Evolutionary conservation across 2,797 vertebrate genomes (phyloP), one percentile per base, ranked within the genome.

Genomic region (Ibycter americanus): DNA sequence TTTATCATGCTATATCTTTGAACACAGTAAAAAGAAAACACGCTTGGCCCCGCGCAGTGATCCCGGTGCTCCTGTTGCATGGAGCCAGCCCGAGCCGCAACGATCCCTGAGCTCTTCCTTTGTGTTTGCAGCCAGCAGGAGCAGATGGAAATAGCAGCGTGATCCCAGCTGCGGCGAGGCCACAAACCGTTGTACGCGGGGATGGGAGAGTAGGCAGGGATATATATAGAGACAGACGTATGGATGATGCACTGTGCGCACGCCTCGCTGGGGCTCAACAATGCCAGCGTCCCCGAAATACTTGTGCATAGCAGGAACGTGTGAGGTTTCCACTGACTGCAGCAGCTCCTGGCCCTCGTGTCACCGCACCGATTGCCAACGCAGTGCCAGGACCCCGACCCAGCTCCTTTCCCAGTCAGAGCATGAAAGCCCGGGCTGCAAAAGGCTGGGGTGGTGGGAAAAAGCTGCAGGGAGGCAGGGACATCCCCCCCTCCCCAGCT

Each of bases 101-200:
- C 51, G 0, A 40, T 90, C 29, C 67, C 83, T 18, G 0, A 6
- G 52, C 34, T 18, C 2, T 8, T 4, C 80, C 76, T 67, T 6
- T 2, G 81, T 26, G 58, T 13, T 23, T 8, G 68, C 54, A 83
- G 78, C 63, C 86, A 4, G 63, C 12, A 3, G 95, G 89, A 96
- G 77, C 96, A 97, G 95, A 96, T 97, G 95, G 96, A 36, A 93
- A 95, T 42, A 91, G 90, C 94, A 96, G 93, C 92, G 12, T 78
- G 96, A 94, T 91, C 90, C 96, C 88, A 83, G 95, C 77, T 93
- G 92, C 34, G 21, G 68, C 11, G 52, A 20, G 94, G 94, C 87
- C 83, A 71, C 90, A 38, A 76, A 47, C 25, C 9, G 20, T 1
- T 1, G 68, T 20, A n/a, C 9, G 17, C 34, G 10, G 83, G 73